A percentile compares a stretch with the other conserved stretches of the same genome.
Conservation (phyloP, 2,113 vertebrate species). For the Onychorhynchus coronatus region DNA sequence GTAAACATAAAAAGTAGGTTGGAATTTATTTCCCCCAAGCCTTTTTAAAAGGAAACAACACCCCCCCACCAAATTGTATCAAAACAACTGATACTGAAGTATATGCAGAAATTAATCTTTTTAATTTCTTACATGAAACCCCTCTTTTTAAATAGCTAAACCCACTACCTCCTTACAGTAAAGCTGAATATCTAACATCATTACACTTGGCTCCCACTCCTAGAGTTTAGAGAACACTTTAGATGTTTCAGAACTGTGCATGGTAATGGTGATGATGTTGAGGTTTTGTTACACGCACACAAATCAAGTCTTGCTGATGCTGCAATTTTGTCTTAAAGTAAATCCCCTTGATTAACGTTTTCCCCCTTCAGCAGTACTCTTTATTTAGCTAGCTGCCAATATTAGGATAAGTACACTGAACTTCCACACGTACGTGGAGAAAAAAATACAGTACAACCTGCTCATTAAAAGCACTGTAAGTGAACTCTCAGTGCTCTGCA, state of each 20-base stretch:
- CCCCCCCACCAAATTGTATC: background rate
- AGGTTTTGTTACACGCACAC: background rate
- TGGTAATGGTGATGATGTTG: background rate
- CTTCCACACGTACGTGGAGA: background rate
- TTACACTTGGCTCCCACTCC: background rate
- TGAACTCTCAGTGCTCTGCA: background rate
- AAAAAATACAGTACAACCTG: background rate
- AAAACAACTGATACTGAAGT: background rate
- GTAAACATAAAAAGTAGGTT: background rate
- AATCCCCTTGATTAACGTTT: background rate
- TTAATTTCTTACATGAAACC: background rate
- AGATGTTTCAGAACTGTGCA: background rate
- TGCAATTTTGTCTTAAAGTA: background rate
- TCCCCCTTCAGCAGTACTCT: background rate
- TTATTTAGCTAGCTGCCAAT: slow-evolving; percentile 12
- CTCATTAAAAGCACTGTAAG: background rate
- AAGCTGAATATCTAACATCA: background rate
- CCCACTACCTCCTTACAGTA: background rate
- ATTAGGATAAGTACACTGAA: background rate
- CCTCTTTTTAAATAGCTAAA: background rate
- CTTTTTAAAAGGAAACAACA: slow-evolving; percentile 5
- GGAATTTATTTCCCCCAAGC: background rate
- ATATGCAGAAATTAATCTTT: background rate
- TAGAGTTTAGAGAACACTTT: background rate
- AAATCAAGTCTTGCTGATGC: background rate